Conservation (phyloP, 2,888 invertebrate genomes). For the Noctua pronuba region DNA sequence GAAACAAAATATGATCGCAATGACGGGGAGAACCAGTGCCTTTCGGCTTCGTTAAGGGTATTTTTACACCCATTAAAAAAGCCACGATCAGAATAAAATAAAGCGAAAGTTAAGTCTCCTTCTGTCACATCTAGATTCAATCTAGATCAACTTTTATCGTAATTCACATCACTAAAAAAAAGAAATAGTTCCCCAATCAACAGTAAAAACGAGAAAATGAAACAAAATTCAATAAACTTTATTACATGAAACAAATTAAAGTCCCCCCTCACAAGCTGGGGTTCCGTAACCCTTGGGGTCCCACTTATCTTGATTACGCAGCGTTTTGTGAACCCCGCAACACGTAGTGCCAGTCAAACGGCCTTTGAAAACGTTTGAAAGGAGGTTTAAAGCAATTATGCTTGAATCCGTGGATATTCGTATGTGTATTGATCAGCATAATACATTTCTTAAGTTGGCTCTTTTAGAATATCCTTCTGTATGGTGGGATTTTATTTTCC, state of each 20-base stretch:
- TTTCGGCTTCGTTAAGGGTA: no score
- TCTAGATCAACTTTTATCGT: slow-evolving; percentile 10
- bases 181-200: slow-evolving; percentile 56
- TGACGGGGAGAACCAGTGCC: no score
- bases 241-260: slow-evolving; percentile 66
- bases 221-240: slow-evolving; percentile 62
- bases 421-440: slow-evolving; percentile 51
- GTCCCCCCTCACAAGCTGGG: slow-evolving; percentile 45
- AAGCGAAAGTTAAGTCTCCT: not conserved
- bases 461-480: slow-evolving; percentile 26
- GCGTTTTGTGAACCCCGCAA: slow-evolving; percentile 64
- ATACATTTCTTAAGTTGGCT: slow-evolving; percentile 27
- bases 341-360: slow-evolving; percentile 67
- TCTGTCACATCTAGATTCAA: slow-evolving; percentile 5
- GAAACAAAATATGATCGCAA: no score
- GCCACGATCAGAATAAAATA: not conserved
- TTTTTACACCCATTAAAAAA: no score
- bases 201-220: slow-evolving; percentile 61
- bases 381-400: slow-evolving; percentile 69
- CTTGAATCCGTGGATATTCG: slow-evolving; percentile 38
- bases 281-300: slow-evolving; percentile 60
- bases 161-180: slow-evolving; percentile 33
- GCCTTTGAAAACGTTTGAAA: slow-evolving; percentile 68
- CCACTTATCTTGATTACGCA: slow-evolving; percentile 72
- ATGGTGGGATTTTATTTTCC: not conserved